Conservation (phyloP, 2,888 invertebrate genomes). For the Altica lythri region DNA sequence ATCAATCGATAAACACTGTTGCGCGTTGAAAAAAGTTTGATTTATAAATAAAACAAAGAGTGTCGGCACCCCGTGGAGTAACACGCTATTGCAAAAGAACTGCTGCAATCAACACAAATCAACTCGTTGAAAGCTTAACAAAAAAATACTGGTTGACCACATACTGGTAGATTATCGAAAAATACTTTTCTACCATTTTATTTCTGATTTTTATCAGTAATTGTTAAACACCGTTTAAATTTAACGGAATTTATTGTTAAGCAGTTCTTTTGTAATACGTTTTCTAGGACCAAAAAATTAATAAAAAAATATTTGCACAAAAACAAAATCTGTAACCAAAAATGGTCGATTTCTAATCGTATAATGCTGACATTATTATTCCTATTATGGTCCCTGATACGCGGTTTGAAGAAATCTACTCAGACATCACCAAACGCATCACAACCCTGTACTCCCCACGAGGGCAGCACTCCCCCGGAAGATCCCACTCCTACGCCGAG, state of each 20-base stretch:
- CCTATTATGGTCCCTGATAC: conserved; percentile 67
- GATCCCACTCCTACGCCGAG: conserved; percentile 52
- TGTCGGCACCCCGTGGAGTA: conserved; percentile 7
- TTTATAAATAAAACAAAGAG: conserved; percentile 4
- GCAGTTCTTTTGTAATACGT: conserved; percentile 1
- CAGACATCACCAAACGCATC: conserved; percentile 37
- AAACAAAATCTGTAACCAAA: background rate
- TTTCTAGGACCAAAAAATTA: background rate
- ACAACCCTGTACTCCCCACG: conserved; percentile 1
- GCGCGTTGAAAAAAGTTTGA: conserved; percentile 3
- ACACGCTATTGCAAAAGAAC: conserved; percentile 7
- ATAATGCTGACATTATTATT: conserved; percentile 67
- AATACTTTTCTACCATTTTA: background rate
- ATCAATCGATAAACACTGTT: conserved; percentile 6
- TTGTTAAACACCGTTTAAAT: background rate
- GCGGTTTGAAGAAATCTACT: conserved; percentile 59
- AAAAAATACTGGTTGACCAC: background rate
- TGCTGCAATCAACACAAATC: conserved; percentile 9
- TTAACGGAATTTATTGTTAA: background rate
- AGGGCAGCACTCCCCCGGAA: conserved; percentile 22
- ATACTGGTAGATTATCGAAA: conserved; percentile 8
- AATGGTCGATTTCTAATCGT: conserved; percentile 30
- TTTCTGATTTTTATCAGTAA: background rate
- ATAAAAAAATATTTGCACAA: background rate
- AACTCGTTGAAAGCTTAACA: conserved; percentile 3